A percentile compares a stretch with the other conserved stretches of the same genome.
Evolutionary conservation across 2,113 vertebrate genomes (phyloP).

Genomic region (Channa maculata): DNA sequence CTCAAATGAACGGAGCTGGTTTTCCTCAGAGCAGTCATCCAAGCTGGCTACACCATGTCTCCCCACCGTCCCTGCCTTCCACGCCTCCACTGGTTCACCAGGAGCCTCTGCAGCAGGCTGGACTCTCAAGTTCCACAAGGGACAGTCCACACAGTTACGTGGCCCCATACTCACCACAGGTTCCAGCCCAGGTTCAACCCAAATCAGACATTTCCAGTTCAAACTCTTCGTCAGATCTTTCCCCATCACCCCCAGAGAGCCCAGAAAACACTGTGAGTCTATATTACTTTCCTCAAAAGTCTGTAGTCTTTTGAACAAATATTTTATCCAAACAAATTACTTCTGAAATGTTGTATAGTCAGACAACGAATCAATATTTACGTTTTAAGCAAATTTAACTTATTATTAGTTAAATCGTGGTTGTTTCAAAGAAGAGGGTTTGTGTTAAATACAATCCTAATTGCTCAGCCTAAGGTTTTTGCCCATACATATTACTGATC

Average conservation of each 20-base stretch:
- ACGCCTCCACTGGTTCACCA: constrained; percentile 40
- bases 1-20: constrained; percentile 32
- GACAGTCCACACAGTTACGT: constrained; percentile 2
- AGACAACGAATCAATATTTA: background rate
- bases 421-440: too few species aligned
- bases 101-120: constrained; percentile 44
- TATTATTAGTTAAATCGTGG: too few species aligned
- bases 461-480: too few species aligned
- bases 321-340: background rate
- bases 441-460: too few species aligned
- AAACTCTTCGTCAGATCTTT: constrained; percentile 67
- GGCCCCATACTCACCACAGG: constrained; percentile 4
- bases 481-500: too few species aligned
- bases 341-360: background rate
- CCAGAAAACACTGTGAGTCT: constrained; percentile 80
- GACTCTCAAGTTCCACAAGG: constrained; percentile 10
- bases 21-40: constrained; percentile 38
- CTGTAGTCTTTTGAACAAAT: too few species aligned
- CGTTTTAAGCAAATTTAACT: too few species aligned
- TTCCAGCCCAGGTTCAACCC: constrained; percentile 24
- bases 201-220: constrained; percentile 47
- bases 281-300: background rate
- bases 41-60: constrained; percentile 22
- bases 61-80: constrained; percentile 41
- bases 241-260: constrained; percentile 72